Evolutionary conservation across 2,113 vertebrate species (phyloP), one percentile per base, ranked within the genome.

Genomic region (Cyprinodon tularosa): DNA sequence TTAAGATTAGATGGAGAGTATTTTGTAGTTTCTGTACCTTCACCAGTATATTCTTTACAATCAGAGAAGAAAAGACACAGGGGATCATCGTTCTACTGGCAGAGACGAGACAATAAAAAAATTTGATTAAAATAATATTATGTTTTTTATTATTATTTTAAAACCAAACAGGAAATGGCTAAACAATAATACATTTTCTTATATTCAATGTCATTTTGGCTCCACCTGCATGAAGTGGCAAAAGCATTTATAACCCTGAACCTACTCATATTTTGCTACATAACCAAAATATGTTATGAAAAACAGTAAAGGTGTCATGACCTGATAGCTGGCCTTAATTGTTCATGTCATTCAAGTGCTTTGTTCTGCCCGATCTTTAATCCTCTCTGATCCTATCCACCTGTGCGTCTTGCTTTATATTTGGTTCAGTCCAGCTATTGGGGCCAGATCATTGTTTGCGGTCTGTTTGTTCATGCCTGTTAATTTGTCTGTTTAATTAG

Each of bases 11-110:
- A 68, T 53, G 0, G 59, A 76, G 74, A 71, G 64, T 77, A 68
- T 80, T 38, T 37, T 65, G 65, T 79, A 69, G 17, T 39, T 80
- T 59, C 57, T 53, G 65, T 71, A 72, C 61, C 64, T 81, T 84
- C 81, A 88, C 89, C 87, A 83, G 72, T 75, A 82, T 75, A 76
- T 72, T 76, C 74, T 74, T 78, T 67, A 68, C 66, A 82, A 82
- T 88, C 81, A 80, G 68, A 42, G 39, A 7, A 12, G 37, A 38
- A 44, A 50, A 70, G 67, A 11, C 72, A 45, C 48, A 66, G 53
- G 42, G 37, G 38, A 37, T 82, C 40, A 64, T 84, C 76, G 74
- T 75, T 66, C 39, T 48, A 79, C 68, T 15, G 42, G 67, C 45
- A 48, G 45, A 3, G 66, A 86, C 66, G 50, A 63, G 11, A 67